Evolutionary conservation across 2,797 vertebrate species (phyloP), one percentile per base, ranked within the genome.

Genomic region (Argentina silus): DNA sequence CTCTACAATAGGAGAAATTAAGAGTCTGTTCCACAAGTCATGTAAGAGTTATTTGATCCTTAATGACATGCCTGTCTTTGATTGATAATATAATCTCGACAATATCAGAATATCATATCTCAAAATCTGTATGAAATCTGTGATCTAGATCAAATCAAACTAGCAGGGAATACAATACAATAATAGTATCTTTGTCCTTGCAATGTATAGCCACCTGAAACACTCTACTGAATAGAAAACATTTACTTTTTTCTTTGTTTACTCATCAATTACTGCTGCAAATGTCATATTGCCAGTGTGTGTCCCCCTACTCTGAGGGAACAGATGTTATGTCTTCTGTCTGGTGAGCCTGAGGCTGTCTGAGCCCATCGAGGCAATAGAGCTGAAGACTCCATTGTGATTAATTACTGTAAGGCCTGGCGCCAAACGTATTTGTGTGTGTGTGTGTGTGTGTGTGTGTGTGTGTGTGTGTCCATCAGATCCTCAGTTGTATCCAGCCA

Each of bases 401-500:
- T 87, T 75, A 83, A 87, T 89, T 89, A 88, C 83, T 69, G 71
- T 42, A 69, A 44, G 74, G 85, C 80, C 70, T 64, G 7, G 53
- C 75, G 85, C 77, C 81, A 83, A 82, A 79, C 51, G n/a, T 69
- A 11, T 59, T n/a, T 69, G 17, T 42, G 45, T 67, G 53, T 43
- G 53, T 59, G 6, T 59, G 5, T 43, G 11, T 43, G 48, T 51
- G 12, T 57, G 17, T 57, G 44, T 15, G 23, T 14, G 66, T 50
- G 59, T 65, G 45, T 53, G 27, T 71, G 12, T 17, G 19, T 59
- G 44, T 65, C 17, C 87, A 89, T 36, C 87, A 96, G 95, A 95
- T 94, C 93, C 94, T 82, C 91, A 92, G 51, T 96, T 93, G 95
- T 94, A 95, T 85, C 95, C 94, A 83, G 90, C 94, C 66, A 93